These are phyloP conservation scores for Seriola aureovittata DNA, from an alignment of 2,113 vertebrate species.

Conservation along the genomic window DNA sequence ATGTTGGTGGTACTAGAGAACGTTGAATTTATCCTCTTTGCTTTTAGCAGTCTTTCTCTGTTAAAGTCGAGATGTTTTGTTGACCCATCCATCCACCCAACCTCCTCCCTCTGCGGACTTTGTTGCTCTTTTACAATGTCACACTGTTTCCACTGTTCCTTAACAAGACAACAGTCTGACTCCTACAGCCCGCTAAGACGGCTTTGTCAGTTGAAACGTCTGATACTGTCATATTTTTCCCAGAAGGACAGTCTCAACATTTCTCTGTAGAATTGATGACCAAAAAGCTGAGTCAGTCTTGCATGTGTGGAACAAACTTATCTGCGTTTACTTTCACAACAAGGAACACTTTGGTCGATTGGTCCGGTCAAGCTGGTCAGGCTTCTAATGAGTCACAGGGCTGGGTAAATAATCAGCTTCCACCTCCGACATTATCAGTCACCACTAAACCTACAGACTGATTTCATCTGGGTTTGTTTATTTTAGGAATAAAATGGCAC, in stretches of 20 bases:
- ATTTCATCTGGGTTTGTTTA: constrained; percentile 31
- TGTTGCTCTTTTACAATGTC: neutral
- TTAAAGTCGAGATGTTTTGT: neutral
- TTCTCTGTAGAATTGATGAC: constrained; percentile 6
- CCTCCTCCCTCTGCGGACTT: constrained; percentile 3
- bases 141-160: neutral
- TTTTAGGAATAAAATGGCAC: constrained; percentile 26
- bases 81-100: neutral
- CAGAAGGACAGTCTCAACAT: neutral
- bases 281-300: constrained; percentile 1
- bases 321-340: constrained; percentile 35
- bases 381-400: constrained; percentile 63
- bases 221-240: neutral
- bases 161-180: neutral
- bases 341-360: constrained; percentile 29
- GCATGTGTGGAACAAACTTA: constrained; percentile 17
- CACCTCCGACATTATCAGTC: constrained; percentile 54
- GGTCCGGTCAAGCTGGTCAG: constrained; percentile 34
- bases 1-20: neutral
- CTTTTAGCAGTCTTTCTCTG: neutral
- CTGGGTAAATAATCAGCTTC: constrained; percentile 67
- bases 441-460: constrained; percentile 17
- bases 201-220: neutral
- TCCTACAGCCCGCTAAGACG: neutral
- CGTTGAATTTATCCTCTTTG: neutral